phyloP scores from a whole-genome alignment of 2,797 vertebrate genomes.

The Platalea minor region DNA sequence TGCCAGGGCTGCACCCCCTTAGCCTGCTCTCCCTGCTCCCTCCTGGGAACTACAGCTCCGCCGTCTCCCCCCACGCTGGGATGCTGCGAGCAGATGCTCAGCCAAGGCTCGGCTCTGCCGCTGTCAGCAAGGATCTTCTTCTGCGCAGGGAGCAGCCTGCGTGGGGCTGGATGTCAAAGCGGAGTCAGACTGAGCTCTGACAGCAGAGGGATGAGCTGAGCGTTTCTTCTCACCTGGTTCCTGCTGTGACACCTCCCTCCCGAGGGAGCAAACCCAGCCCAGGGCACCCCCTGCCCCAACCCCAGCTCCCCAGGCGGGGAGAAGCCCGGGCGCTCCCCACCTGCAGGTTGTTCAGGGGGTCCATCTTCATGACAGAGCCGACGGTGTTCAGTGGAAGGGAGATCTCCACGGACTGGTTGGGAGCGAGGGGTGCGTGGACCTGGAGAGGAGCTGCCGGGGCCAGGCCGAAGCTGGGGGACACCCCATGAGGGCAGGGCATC shows the following conservation, averaged over 20 bases:
- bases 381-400: conserved; percentile 88
- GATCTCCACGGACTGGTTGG: conserved; percentile 93
- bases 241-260: neutral
- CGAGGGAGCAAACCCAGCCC: accelerated
- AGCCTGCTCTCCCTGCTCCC: neutral
- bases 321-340: conserved; percentile 42
- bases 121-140: too few species aligned
- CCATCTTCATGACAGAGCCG: conserved; percentile 98
- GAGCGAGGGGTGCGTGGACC: conserved; percentile 88
- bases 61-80: accelerated
- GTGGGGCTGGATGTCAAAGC: neutral
- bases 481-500: neutral
- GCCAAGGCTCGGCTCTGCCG: neutral
- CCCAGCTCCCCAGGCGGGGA: neutral
- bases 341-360: conserved; percentile 96
- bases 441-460: conserved; percentile 93
- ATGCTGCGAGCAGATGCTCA: neutral
- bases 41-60: neutral
- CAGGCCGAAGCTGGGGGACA: conserved; percentile 87
- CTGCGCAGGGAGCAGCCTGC: neutral
- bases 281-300: neutral
- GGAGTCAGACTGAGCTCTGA: neutral
- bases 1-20: neutral
- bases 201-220: neutral
- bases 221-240: neutral